phyloP scores from a whole-genome alignment of 2,888 invertebrate species.

The Apodemia duryi region DNA sequence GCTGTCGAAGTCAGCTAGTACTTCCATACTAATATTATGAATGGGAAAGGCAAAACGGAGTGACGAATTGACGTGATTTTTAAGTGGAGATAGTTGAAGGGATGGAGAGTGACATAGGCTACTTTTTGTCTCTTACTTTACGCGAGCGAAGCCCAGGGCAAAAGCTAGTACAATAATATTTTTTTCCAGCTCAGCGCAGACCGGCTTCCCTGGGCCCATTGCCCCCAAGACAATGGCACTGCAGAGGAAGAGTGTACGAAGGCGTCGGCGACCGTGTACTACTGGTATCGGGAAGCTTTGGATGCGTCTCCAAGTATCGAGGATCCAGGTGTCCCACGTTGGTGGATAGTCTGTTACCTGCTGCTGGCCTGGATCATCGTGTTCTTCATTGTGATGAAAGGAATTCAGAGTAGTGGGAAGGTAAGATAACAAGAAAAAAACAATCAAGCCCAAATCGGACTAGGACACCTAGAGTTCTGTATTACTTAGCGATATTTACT shows the following conservation, averaged over 20 bases:
- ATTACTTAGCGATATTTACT: too few relatives aligned
- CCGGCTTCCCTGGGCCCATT: constrained; percentile 90
- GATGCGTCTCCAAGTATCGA: constrained; percentile 93
- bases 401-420: constrained; percentile 97
- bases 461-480: background rate
- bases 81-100: too few relatives aligned
- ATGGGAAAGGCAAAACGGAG: too few relatives aligned
- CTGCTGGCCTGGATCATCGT: constrained; percentile 93
- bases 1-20: too few relatives aligned
- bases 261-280: constrained; percentile 93
- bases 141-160: too few relatives aligned
- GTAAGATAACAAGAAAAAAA: constrained; percentile 63
- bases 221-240: constrained; percentile 85
- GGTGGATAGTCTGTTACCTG: constrained; percentile 95
- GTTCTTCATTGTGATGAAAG: constrained; percentile 97
- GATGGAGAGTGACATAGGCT: too few relatives aligned
- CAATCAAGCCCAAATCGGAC: background rate
- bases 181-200: constrained; percentile 78
- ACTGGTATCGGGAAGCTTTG: constrained; percentile 94
- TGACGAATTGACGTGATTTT: too few relatives aligned
- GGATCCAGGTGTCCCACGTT: constrained; percentile 89
- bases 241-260: constrained; percentile 86
- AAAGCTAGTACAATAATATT: too few relatives aligned
- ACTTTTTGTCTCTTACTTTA: too few relatives aligned
- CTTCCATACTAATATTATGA: too few relatives aligned